Evolutionary conservation across 2,888 invertebrate species (phyloP).

Genomic region (Hemaris fuciformis): DNA sequence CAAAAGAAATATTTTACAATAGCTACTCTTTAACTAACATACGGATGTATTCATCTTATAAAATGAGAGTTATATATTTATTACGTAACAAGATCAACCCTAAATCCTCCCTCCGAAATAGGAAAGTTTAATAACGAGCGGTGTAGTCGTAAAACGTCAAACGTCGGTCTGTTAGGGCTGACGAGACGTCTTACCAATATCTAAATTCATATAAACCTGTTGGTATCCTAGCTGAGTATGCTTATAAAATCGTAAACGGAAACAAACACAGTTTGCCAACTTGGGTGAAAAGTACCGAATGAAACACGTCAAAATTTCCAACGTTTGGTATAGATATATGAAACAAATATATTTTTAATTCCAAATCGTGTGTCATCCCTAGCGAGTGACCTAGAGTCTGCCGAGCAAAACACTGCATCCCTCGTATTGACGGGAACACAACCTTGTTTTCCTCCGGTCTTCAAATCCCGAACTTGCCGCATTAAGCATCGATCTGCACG

Average conservation of each 20-base stretch:
- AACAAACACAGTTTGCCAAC: too few species aligned
- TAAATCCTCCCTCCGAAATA: constrained; percentile 56
- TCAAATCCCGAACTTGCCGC: constrained; percentile 26
- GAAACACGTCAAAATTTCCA: too few species aligned
- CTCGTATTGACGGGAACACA: constrained; percentile 33
- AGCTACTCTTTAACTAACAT: too few species aligned
- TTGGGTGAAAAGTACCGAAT: too few species aligned
- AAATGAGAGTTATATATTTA: too few species aligned
- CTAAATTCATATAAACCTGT: background rate
- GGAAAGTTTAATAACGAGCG: constrained; percentile 74
- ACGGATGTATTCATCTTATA: too few species aligned
- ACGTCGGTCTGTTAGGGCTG: constrained; percentile 60
- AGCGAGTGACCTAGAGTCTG: constrained; percentile 25
- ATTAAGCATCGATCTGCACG: constrained; percentile 14
- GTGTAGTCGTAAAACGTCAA: constrained; percentile 70
- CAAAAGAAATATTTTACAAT: too few species aligned
- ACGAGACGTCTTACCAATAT: constrained; percentile 26
- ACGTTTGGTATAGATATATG: too few species aligned
- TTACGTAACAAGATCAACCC: constrained; percentile 46
- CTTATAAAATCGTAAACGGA: too few species aligned
- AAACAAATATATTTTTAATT: background rate
- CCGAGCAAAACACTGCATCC: constrained; percentile 32
- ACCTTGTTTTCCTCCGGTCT: constrained; percentile 44
- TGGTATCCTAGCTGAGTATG: too few species aligned
- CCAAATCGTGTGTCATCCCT: constrained; percentile 30